Evolutionary conservation across 2,888 invertebrate genomes (phyloP), one percentile per base, ranked within the genome.

Genomic region (Tetragonisca angustula): DNA sequence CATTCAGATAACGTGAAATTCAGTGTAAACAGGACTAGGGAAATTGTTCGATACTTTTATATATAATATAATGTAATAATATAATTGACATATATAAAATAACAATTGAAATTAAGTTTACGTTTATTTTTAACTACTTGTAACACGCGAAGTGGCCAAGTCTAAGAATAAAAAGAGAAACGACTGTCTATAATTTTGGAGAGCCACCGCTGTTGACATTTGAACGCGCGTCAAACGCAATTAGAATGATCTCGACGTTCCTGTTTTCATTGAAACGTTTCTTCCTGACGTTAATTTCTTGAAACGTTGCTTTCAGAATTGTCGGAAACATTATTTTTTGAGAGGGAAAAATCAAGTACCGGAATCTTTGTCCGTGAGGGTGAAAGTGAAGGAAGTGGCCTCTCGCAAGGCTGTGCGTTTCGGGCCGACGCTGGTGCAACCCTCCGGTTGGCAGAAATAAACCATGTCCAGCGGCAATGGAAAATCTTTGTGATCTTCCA

Each of bases 361-460:
- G 21, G 99, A 99, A 95, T 99, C 99, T 95, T 99, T 99, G 94
- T 99, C 99, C 32, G 99, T 99, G 89, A 99, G 96, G 15, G 98
- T 98, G 94, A 99, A 99, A 24, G 99, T 99, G 95, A 99, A 99
- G 24, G 99, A 99, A 50, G 98, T 98, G 74, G 98, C 98, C 94
- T 99, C 99, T 82, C 99, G 96, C 70, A 97, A 95, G 59, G 97
- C 97, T 32, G 97, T 97, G 85, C 98, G 96, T 90, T 98, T 97
- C 13, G 98, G 98, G 21, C 98, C 98, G 84, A 98, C 97, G 85
- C 97, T 98, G 86, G 97, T 97, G 94, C 99, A 99, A 77, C 99
- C 99, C 95, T 99, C 99, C 2, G 99, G 99, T 95, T 99, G 99
- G 94, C 99, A 99, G 95, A 99, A 99, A 95, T 99, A 99, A 49